These are phyloP conservation scores for Condylura cristata DNA, from an alignment of 2,113 vertebrate species.

Conservation along the genomic window DNA sequence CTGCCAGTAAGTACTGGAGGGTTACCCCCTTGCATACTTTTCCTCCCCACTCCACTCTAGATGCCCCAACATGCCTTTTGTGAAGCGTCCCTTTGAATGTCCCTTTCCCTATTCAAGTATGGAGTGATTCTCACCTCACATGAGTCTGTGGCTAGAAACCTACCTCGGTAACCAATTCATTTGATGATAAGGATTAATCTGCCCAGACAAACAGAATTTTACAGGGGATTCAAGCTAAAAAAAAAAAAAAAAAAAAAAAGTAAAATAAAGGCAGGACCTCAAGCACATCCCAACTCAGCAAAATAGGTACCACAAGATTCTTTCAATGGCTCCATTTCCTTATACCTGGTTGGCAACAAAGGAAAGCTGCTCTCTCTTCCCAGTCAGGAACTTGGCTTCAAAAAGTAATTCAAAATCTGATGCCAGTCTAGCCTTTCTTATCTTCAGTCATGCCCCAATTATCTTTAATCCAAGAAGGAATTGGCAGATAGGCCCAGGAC, in stretches of 20 bases:
- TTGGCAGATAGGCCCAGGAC: neutral
- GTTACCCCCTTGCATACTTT: neutral
- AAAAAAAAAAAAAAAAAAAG: too few species aligned
- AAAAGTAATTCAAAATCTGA: neutral
- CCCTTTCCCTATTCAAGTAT: neutral
- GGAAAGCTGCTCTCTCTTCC: neutral
- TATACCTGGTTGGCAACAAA: neutral
- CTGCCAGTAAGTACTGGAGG: neutral
- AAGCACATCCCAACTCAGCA: neutral
- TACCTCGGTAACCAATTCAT: neutral
- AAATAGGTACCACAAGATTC: neutral
- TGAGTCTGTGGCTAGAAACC: neutral
- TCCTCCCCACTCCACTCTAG: neutral
- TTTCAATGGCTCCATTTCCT: neutral
- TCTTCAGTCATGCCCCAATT: neutral
- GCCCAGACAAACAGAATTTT: neutral
- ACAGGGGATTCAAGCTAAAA: neutral
- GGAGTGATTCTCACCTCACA: neutral
- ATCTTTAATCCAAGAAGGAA: neutral
- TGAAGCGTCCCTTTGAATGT: neutral
- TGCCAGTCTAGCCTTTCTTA: neutral
- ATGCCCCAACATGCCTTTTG: neutral
- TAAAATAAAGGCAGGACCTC: neutral
- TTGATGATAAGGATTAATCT: neutral
- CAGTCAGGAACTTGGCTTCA: neutral